phyloP scores from a whole-genome alignment of 2,113 vertebrate species.

The Trachemys scripta region DNA sequence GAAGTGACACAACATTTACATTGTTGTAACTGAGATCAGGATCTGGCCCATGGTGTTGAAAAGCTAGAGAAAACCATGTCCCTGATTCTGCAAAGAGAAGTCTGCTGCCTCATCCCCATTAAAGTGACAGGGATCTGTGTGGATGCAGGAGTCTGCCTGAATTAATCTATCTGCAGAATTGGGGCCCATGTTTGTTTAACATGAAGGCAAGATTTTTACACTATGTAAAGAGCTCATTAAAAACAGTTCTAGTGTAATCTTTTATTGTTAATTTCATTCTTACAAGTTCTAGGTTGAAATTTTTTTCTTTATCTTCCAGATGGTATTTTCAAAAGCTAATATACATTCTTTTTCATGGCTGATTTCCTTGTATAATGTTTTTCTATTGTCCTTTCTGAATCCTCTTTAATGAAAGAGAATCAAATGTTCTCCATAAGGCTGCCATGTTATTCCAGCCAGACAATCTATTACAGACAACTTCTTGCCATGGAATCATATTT shows the following conservation, averaged over 20 bases:
- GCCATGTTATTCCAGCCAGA: neutral
- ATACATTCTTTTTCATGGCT: neutral
- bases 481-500: conserved; percentile 12
- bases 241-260: neutral
- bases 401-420: conserved; percentile 17
- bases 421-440: conserved; percentile 5
- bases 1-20: neutral
- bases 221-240: neutral
- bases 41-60: fast-evolving
- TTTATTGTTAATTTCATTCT: fast-evolving
- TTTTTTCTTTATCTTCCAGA: neutral
- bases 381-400: neutral
- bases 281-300: neutral
- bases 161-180: neutral
- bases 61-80: fast-evolving
- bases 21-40: neutral
- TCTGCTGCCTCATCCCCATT: neutral
- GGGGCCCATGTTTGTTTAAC: neutral
- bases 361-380: neutral
- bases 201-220: neutral
- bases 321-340: neutral
- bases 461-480: neutral
- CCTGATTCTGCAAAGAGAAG: neutral
- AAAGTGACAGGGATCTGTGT: neutral
- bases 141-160: neutral